These are phyloP conservation scores for Psix sp. DNA, from an alignment of 1,140 invertebrate genomes.

Conservation along the genomic window DNA sequence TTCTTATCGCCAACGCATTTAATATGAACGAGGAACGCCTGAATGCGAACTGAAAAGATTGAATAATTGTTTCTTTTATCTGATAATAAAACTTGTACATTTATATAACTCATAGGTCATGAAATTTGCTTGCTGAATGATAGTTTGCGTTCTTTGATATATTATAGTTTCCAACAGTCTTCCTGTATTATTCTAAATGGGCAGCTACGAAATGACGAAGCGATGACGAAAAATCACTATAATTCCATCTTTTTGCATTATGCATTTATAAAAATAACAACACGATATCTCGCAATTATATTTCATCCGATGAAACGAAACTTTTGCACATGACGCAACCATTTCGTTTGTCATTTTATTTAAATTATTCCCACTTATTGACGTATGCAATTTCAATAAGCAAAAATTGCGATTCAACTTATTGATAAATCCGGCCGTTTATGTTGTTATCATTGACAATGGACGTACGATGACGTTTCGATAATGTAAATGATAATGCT, in stretches of 20 bases:
- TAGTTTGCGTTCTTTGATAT: slow-evolving; percentile 53
- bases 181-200: slow-evolving; percentile 55
- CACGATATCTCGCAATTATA: slow-evolving; percentile 41
- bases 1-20: slow-evolving; percentile 46
- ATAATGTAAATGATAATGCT: slow-evolving; percentile 59
- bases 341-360: slow-evolving; percentile 46
- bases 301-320: slow-evolving; percentile 39
- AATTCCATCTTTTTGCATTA: slow-evolving; percentile 45
- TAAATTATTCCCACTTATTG: slow-evolving; percentile 46
- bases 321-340: slow-evolving; percentile 45
- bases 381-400: slow-evolving; percentile 46
- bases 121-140: slow-evolving; percentile 52
- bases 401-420: slow-evolving; percentile 44
- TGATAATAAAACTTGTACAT: slow-evolving; percentile 54
- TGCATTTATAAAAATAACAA: slow-evolving; percentile 57
- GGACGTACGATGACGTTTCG: slow-evolving; percentile 56
- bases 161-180: slow-evolving; percentile 56
- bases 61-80: slow-evolving; percentile 55
- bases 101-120: slow-evolving; percentile 53
- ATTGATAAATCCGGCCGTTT: slow-evolving; percentile 52
- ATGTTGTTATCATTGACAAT: slow-evolving; percentile 47
- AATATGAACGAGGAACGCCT: slow-evolving; percentile 41
- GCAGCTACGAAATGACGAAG: slow-evolving; percentile 46
- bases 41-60: slow-evolving; percentile 40
- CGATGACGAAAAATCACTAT: slow-evolving; percentile 56